Evolutionary conservation across 2,888 invertebrate genomes (phyloP), one percentile per base, ranked within the genome.

Genomic region (Chrysolina haemoptera): DNA sequence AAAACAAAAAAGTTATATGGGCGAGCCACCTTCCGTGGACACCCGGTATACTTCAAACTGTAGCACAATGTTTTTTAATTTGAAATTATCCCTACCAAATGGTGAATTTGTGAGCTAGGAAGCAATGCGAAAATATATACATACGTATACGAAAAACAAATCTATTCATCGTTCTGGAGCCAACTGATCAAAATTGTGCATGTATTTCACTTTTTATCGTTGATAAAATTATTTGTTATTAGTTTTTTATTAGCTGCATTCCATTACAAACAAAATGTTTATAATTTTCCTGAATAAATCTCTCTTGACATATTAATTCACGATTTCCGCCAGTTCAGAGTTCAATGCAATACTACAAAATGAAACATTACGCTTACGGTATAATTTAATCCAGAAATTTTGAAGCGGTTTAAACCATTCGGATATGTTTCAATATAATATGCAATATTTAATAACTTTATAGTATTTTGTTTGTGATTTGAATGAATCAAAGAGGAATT

Each of bases 241-340:
- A 43, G 9, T 43, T 50, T 20, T 53, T 20, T 5, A 27, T 16
- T 48, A 69, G 48, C 62, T 69, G 62, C 14, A 16, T 43, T 62
- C 48, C 35, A 48, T 53, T n/a, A 20, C 55, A n/a, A 70, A 43
- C 55, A 22, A 55, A 48, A 50, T 68, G 63, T 35, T 63, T 53
- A 50, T 50, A 67, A 53, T 55, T 53, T 68, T n/a, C 20, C 43
- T 1, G 43, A 64, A 69, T 68, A 72, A 41, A 73, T 73, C 62
- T 66, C 41, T 16, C 46, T 40, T 27, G 65, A 66, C 40, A 62
- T 69, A 65, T 73, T 35, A 69, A 69, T 73, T 73, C 59, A 62
- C 35, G 27, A 55, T 69, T 68, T 64, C 68, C 64, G 27, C 27
- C 40, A 22, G 65, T 48, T 43, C 20, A 22, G 18, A 18, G 48